Evolutionary conservation across 2,888 invertebrate species (phyloP).

Genomic region (Agriopis marginaria): DNA sequence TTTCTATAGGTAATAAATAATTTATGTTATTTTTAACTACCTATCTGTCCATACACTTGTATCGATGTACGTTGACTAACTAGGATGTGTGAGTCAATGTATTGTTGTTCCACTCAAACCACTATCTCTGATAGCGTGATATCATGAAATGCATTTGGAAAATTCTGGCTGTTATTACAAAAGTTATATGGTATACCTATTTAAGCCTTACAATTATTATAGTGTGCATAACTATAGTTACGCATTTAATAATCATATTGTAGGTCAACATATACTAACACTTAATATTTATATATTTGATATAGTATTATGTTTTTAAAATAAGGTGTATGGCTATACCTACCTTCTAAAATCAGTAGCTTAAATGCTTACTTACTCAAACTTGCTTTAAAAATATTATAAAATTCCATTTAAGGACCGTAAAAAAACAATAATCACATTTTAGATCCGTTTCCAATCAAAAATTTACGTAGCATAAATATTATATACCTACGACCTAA

Average conservation of each 20-base stretch:
- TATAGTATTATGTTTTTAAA: too few species aligned
- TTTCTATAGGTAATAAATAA: too few species aligned
- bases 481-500: background rate
- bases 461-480: slow-evolving; percentile 4
- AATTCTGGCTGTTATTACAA: slow-evolving; percentile 4
- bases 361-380: too few species aligned
- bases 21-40: too few species aligned
- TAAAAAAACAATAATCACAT: background rate
- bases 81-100: slow-evolving; percentile 21
- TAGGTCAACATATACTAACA: too few species aligned
- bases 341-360: too few species aligned
- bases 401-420: background rate
- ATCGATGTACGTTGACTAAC: slow-evolving; percentile 12
- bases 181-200: background rate
- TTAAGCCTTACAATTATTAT: too few species aligned
- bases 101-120: slow-evolving; percentile 21
- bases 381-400: background rate
- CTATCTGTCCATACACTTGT: background rate
- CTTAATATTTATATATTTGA: too few species aligned
- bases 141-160: slow-evolving; percentile 23
- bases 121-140: slow-evolving; percentile 28
- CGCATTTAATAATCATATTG: too few species aligned
- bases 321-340: too few species aligned
- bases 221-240: too few species aligned
- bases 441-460: slow-evolving; percentile 27